phyloP scores from a whole-genome alignment of 2,888 invertebrate genomes.

The Athrips mouffetella region DNA sequence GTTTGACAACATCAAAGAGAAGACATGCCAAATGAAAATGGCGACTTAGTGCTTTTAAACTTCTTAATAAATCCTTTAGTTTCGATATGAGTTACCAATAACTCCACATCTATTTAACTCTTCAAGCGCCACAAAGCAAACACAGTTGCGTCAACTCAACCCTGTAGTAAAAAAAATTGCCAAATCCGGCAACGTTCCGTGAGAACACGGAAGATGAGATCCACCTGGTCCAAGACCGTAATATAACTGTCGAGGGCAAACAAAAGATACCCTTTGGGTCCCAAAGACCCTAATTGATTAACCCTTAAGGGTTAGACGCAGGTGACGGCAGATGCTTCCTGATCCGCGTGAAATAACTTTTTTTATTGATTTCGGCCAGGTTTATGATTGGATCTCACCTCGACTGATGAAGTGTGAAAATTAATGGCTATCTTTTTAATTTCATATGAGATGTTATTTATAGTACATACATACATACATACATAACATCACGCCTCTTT shows the following conservation, averaged over 20 bases:
- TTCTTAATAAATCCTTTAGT: no score
- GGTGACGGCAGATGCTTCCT: slow-evolving; percentile 72
- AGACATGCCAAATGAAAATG: no score
- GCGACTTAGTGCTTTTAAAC: no score
- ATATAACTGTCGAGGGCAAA: slow-evolving; percentile 61
- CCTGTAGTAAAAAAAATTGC: slow-evolving; percentile 38
- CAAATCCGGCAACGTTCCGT: slow-evolving; percentile 56
- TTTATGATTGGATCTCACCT: slow-evolving; percentile 56
- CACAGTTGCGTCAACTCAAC: slow-evolving; percentile 50
- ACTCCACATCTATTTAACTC: slow-evolving; percentile 20
- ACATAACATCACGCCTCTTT: no score
- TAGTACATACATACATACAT: slow-evolving; percentile 5
- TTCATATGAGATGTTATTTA: slow-evolving; percentile 26
- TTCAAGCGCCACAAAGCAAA: slow-evolving; percentile 31
- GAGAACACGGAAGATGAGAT: slow-evolving; percentile 61
- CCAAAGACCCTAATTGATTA: slow-evolving; percentile 36
- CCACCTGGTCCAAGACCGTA: slow-evolving; percentile 62
- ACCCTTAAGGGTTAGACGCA: slow-evolving; percentile 51
- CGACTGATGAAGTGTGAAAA: slow-evolving; percentile 66
- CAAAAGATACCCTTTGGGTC: slow-evolving; percentile 64
- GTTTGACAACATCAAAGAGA: no score
- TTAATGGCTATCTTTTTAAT: slow-evolving; percentile 57
- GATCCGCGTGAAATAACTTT: slow-evolving; percentile 74
- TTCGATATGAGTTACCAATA: no score
- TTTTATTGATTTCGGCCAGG: slow-evolving; percentile 38